Percentiles rank a stretch among this genome's conserved stretches.
phyloP scores from a whole-genome alignment of 2,888 invertebrate genomes.

The Steinernema carpocapsae region DNA sequence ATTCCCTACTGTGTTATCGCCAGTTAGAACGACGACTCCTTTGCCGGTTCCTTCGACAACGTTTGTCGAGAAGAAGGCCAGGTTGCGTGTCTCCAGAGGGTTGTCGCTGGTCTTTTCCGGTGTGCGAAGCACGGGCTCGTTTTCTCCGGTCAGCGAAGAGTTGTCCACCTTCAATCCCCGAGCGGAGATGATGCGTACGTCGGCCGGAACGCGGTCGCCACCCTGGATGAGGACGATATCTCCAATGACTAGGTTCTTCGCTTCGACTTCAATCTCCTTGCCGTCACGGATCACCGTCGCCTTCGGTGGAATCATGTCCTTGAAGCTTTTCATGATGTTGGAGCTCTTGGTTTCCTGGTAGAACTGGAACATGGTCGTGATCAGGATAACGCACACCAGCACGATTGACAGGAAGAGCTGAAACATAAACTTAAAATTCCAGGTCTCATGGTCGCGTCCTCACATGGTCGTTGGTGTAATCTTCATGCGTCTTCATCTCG shows the following conservation, averaged over 20 bases:
- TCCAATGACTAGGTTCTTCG: slow-evolving; percentile 82
- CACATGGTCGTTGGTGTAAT: slow-evolving; percentile 68
- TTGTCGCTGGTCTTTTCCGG: slow-evolving; percentile 90
- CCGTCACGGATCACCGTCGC: slow-evolving; percentile 79
- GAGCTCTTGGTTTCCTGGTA: slow-evolving; percentile 78
- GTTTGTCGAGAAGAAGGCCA: slow-evolving; percentile 82
- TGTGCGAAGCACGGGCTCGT: slow-evolving; percentile 78
- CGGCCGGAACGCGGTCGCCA: slow-evolving; percentile 96
- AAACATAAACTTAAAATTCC: slow-evolving; percentile 40
- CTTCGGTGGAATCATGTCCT: slow-evolving; percentile 76
- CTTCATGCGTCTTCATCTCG: slow-evolving; percentile 56
- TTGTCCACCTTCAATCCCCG: slow-evolving; percentile 87
- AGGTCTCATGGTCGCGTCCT: not conserved
- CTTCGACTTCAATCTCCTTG: slow-evolving; percentile 71
- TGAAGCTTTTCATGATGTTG: slow-evolving; percentile 78
- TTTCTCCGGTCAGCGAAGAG: slow-evolving; percentile 80
- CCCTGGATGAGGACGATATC: slow-evolving; percentile 98
- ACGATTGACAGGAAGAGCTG: slow-evolving; percentile 75
- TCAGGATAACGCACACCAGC: slow-evolving; percentile 75
- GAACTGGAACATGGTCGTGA: slow-evolving; percentile 78
- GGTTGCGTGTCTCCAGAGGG: slow-evolving; percentile 82
- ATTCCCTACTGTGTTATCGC: slow-evolving; percentile 75
- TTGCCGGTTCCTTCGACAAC: slow-evolving; percentile 77
- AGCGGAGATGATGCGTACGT: slow-evolving; percentile 89
- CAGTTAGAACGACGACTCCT: slow-evolving; percentile 84